Evolutionary conservation across 2,797 vertebrate species (phyloP).

Genomic region (Vireo griseus): DNA sequence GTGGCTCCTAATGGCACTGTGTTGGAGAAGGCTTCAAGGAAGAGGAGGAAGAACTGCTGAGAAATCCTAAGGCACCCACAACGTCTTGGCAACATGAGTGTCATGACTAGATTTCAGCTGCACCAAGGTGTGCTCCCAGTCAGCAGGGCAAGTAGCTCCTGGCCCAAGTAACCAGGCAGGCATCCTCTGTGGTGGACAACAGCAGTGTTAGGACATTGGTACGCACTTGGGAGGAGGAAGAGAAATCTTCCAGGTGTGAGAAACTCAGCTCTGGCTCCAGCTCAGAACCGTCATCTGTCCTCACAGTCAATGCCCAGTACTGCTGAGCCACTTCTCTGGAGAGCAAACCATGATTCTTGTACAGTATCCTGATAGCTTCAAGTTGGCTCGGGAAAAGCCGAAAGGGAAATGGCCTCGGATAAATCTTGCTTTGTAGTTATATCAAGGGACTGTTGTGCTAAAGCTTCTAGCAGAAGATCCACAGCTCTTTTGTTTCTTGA

Average conservation of each 20-base stretch:
- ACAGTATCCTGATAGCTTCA: background rate
- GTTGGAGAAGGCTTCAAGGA: background rate
- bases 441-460: background rate
- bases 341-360: background rate
- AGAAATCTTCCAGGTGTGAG: background rate
- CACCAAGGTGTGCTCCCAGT: background rate
- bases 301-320: background rate
- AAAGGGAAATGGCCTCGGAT: background rate
- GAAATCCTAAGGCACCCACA: background rate
- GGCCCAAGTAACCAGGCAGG: background rate
- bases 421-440: background rate
- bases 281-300: background rate
- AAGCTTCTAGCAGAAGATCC: slow-evolving; percentile 7
- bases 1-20: background rate
- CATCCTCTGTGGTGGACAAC: background rate
- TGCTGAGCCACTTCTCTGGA: background rate
- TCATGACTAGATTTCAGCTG: background rate
- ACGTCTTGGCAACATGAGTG: background rate
- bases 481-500: slow-evolving; percentile 19
- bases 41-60: background rate
- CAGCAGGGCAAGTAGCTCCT: background rate
- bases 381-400: background rate
- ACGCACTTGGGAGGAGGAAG: background rate
- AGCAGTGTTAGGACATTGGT: background rate
- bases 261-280: background rate